These are phyloP conservation scores for Paramuricea clavata DNA, from an alignment of 92 coral and sea anemone species.

Conservation along the genomic window DNA sequence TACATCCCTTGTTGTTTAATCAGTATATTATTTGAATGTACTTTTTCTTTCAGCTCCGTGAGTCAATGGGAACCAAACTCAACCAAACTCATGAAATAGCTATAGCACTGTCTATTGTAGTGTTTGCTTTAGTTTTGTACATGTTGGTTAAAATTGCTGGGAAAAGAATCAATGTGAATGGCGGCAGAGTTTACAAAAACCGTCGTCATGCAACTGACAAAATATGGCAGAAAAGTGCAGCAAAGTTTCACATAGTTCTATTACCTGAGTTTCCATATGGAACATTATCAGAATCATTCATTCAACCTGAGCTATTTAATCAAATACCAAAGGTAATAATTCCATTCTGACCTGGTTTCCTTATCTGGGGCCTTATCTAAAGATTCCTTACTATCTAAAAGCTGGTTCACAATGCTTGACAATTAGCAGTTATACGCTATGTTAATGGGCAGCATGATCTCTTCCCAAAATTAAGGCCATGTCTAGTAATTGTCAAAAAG, in stretches of 20 bases:
- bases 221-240: neutral
- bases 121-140: neutral
- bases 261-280: constrained; percentile 22
- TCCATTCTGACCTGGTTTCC: neutral
- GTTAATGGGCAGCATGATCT: no score
- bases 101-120: constrained; percentile 6
- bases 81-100: constrained; percentile 2
- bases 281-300: neutral
- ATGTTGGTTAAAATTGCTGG: constrained; percentile 33
- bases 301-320: constrained; percentile 31
- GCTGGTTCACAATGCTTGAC: no score
- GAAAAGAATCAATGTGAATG: neutral
- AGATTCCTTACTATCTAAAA: neutral
- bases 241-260: neutral
- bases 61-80: constrained; percentile 22
- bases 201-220: constrained; percentile 8
- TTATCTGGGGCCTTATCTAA: no score
- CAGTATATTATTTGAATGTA: neutral
- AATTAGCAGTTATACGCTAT: no score
- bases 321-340: constrained; percentile 12
- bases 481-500: no score
- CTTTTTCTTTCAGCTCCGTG: neutral
- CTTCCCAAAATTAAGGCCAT: no score
- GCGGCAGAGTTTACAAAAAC: constrained; percentile 25
- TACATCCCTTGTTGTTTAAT: neutral